Evolutionary conservation across 1,140 invertebrate genomes (phyloP).

Genomic region (Augochlora pura): DNA sequence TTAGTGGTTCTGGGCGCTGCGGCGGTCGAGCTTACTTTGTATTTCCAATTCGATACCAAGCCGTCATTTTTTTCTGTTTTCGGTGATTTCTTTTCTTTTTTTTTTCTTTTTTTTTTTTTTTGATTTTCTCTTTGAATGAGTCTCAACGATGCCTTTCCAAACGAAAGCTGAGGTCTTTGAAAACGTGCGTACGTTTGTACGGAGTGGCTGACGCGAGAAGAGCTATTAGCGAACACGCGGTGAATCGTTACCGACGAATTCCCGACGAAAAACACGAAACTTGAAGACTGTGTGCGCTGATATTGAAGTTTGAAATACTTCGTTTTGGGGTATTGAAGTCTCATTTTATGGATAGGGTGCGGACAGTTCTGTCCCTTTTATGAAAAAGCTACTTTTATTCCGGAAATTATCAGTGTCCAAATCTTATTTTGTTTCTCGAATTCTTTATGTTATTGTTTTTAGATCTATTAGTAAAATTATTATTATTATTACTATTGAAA

Average conservation of each 20-base stretch:
- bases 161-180: not conserved
- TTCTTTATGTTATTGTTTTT: too few species aligned
- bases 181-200: not conserved
- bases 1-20: constrained; percentile 81
- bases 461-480: too few species aligned
- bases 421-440: too few species aligned
- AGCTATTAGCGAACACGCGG: not conserved
- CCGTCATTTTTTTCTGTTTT: constrained; percentile 62
- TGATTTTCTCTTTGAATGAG: not conserved
- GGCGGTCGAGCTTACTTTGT: constrained; percentile 80
- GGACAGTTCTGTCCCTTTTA: too few species aligned
- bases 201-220: not conserved
- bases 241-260: not conserved
- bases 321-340: not conserved
- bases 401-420: too few species aligned
- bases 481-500: too few species aligned
- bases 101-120: constrained; percentile 13
- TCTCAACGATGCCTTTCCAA: not conserved
- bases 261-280: not conserved
- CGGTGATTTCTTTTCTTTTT: not conserved
- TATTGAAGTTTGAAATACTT: constrained; percentile 2
- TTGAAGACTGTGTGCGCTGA: not conserved
- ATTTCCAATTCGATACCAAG: constrained; percentile 77
- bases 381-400: too few species aligned
- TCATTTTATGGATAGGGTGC: too few species aligned